Conservation (phyloP, 2,797 vertebrate genomes). For the Pipistrellus pygmaeus region DNA sequence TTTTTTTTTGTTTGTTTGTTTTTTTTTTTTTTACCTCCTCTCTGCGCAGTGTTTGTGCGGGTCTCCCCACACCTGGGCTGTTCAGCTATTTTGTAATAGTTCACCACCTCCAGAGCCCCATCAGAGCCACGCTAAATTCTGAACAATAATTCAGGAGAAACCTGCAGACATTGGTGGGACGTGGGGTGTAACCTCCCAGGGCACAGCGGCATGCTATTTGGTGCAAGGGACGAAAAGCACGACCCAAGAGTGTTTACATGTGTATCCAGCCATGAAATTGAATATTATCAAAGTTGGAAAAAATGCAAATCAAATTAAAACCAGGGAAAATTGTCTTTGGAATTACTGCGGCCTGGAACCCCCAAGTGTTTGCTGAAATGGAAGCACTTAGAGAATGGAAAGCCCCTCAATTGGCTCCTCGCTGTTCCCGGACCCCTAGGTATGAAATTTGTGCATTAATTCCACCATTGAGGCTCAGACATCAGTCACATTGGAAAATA, state of each 20-base stretch:
- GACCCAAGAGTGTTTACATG: constrained; percentile 76
- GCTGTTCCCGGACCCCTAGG: neutral
- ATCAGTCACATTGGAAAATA: neutral
- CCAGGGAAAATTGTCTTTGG: constrained; percentile 59
- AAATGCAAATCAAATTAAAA: constrained; percentile 82
- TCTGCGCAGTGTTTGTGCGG: neutral
- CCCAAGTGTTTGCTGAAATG: constrained; percentile 60
- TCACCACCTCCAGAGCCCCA: neutral
- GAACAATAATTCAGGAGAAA: constrained; percentile 55
- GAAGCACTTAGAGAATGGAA: constrained; percentile 68
- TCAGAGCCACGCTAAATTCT: neutral
- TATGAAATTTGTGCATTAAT: neutral
- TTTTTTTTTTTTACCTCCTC: neutral
- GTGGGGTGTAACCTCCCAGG: neutral
- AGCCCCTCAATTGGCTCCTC: constrained; percentile 13
- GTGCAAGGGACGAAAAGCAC: constrained; percentile 36
- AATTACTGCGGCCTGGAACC: constrained; percentile 57
- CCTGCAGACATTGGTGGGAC: neutral
- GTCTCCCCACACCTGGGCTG: neutral
- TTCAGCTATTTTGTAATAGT: neutral
- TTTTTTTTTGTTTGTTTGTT: too few species aligned
- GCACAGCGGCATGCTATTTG: constrained; percentile 47
- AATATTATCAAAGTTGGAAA: constrained; percentile 77
- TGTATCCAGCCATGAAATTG: constrained; percentile 84
- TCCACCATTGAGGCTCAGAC: neutral